Percentiles rank a stretch among this genome's conserved stretches.
These are phyloP conservation scores for Dermolepida albohirtum DNA, from an alignment of 2,888 invertebrate genomes.

Conservation along the genomic window DNA sequence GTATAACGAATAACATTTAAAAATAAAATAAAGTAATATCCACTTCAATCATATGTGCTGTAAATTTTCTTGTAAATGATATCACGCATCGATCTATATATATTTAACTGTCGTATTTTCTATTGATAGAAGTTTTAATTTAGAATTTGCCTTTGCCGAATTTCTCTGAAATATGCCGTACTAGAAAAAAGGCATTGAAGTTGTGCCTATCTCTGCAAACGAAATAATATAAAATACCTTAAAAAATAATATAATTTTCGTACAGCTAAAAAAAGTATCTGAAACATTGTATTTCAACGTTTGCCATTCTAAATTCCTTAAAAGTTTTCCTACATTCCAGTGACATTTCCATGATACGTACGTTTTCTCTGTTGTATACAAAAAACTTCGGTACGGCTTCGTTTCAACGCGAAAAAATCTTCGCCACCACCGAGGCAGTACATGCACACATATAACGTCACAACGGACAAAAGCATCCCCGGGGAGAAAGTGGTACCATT, in stretches of 20 bases:
- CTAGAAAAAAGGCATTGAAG: background rate
- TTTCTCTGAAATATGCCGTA: no score
- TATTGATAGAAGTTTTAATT: no score
- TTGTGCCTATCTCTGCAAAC: no score
- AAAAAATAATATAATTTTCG: no score
- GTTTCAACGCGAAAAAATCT: conserved; percentile 16
- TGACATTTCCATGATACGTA: conserved; percentile 21
- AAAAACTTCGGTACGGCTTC: conserved; percentile 6
- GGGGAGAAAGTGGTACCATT: conserved; percentile 23
- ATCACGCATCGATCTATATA: no score
- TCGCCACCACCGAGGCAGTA: conserved; percentile 1
- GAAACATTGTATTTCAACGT: background rate
- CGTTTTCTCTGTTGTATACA: background rate
- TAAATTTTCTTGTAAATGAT: no score
- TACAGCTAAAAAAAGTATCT: background rate
- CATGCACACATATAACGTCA: conserved; percentile 5
- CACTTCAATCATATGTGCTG: no score
- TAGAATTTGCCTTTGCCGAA: no score
- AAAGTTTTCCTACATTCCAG: conserved; percentile 24
- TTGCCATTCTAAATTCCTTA: conserved; percentile 21
- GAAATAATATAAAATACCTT: no score
- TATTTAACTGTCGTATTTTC: no score
- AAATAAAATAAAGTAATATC: no score
- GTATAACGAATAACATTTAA: no score
- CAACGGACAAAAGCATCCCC: conserved; percentile 3